Evolutionary conservation across 2,113 vertebrate genomes (phyloP).

Genomic region (Clinocottus analis): DNA sequence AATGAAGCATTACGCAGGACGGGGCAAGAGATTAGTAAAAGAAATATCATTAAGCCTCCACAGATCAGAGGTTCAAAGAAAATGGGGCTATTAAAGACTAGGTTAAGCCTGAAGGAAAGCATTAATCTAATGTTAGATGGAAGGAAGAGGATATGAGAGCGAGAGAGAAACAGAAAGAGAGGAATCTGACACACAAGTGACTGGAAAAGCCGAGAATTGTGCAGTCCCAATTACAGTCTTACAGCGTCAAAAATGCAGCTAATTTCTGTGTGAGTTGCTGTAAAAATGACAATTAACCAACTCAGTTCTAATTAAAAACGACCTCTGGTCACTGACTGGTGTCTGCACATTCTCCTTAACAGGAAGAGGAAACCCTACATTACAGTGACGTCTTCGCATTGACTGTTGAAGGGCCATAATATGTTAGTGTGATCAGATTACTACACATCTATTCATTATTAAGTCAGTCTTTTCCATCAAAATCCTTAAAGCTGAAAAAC

Average conservation of each 20-base stretch:
- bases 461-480: background rate
- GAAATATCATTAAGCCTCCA: conserved; percentile 73
- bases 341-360: conserved; percentile 23
- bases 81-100: conserved; percentile 73
- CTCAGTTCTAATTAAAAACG: conserved; percentile 46
- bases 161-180: conserved; percentile 1
- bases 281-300: conserved; percentile 42
- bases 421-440: background rate
- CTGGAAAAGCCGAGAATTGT: conserved; percentile 44
- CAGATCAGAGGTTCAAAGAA: conserved; percentile 75
- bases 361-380: background rate
- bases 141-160: conserved; percentile 19
- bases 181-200: conserved; percentile 53
- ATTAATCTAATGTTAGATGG: conserved; percentile 68
- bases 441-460: background rate
- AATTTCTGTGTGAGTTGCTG: conserved; percentile 18
- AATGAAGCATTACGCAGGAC: conserved; percentile 61
- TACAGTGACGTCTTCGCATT: background rate
- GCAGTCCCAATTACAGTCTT: conserved; percentile 45
- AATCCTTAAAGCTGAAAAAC: conserved; percentile 7
- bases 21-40: conserved; percentile 65
- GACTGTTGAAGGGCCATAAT: background rate
- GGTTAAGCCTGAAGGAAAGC: conserved; percentile 74
- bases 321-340: conserved; percentile 21
- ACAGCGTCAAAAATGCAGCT: conserved; percentile 22